Evolutionary conservation across 2,113 vertebrate genomes (phyloP), one percentile per base, ranked within the genome.

Genomic region (Ammodytes marinus): DNA sequence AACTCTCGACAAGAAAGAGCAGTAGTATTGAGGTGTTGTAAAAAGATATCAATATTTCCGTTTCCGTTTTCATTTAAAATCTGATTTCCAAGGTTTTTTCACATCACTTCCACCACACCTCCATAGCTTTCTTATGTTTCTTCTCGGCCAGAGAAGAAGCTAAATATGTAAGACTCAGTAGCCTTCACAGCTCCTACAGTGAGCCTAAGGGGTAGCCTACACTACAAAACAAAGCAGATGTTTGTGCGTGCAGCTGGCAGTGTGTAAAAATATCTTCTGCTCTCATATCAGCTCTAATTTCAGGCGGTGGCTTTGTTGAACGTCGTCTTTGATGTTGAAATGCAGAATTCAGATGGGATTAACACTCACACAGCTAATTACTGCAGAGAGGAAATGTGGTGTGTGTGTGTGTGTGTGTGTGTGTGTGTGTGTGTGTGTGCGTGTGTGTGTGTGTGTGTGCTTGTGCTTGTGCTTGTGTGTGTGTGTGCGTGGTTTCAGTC

Each of bases 361-460:
- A 87, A 80, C 79, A 53, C 75, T 74, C 64, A 7, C 50, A 71
- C 69, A 84, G 85, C 69, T 87, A 84, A 87, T 87, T 87, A 84
- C 74, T 78, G 69, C 66, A 35, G 65, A 64, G 69, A 80, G 73
- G 63, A 76, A 54, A 7, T 76, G 63, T 71, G 37, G 69, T 49
- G 12, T 19, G 3, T 27, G 59, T 15, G 15, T 19, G 6, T 15
- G 50, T 64, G 42, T 35, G 42, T 53, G 43, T 15, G 8, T 4
- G 40, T 47, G 52, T 57, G 63, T 35, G 59, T 15, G 45, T 47
- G 5, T n/a, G n/a, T 65, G 17, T 13, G 27, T 39, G 45, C 4
- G 6, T 4, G 35, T 43, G 45, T 52, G 55, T 73, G 69, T 49
- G 40, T 61, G 52, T 52, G 59, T 43, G 40, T 45, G 39, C 40